phyloP scores from a whole-genome alignment of 2,888 invertebrate genomes.

The Congeria kusceri region DNA sequence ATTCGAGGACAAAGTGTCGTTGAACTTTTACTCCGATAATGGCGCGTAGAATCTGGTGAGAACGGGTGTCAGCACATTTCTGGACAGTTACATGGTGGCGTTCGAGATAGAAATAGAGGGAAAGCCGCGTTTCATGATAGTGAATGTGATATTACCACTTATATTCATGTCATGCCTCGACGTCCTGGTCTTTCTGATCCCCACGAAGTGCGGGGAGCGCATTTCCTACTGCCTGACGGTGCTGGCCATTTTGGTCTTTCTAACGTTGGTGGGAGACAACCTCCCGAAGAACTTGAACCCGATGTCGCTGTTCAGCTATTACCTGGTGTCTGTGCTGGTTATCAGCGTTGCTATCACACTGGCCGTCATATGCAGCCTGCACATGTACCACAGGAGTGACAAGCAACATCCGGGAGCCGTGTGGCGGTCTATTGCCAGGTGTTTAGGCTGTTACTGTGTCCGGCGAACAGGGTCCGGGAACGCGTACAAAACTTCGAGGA shows the following conservation, averaged over 20 bases:
- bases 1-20: not conserved
- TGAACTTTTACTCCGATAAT: conserved; percentile 48
- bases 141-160: conserved; percentile 64
- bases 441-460: not conserved
- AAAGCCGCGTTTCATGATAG: conserved; percentile 53
- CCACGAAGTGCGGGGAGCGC: conserved; percentile 61
- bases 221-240: conserved; percentile 61
- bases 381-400: conserved; percentile 47
- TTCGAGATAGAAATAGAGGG: conserved; percentile 43
- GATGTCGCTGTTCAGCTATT: conserved; percentile 62
- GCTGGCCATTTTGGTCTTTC: conserved; percentile 62
- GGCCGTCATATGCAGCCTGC: conserved; percentile 56
- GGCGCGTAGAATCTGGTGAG: conserved; percentile 57
- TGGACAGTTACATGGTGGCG: not conserved
- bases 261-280: conserved; percentile 63
- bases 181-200: conserved; percentile 58
- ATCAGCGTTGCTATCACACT: conserved; percentile 55
- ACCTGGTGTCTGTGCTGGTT: conserved; percentile 48
- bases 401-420: not conserved
- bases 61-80: not conserved
- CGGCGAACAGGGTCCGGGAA: too few species aligned
- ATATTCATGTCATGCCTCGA: conserved; percentile 59
- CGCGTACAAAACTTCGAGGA: too few species aligned
- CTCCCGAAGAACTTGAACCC: conserved; percentile 59
- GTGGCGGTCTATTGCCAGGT: not conserved